Evolutionary conservation across 2,888 invertebrate species (phyloP).

Genomic region (Sycophila texana): DNA sequence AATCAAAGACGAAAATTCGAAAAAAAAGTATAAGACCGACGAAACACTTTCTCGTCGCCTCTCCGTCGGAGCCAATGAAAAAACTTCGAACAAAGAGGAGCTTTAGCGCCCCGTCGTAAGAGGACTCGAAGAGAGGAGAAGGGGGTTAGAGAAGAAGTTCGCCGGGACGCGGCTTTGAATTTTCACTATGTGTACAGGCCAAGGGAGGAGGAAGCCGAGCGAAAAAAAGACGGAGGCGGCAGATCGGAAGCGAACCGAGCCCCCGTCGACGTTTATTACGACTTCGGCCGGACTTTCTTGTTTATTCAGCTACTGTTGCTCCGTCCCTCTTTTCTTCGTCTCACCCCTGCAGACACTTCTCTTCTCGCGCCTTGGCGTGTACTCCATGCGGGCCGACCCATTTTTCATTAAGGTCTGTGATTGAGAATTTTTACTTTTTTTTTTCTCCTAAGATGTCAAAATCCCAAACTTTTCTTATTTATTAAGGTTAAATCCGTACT

Average conservation of each 20-base stretch:
- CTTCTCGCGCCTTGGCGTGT: conserved; percentile 46
- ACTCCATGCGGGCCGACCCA: background rate
- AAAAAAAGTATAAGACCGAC: conserved; percentile 29
- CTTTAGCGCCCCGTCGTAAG: conserved; percentile 23
- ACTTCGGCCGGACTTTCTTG: conserved; percentile 74
- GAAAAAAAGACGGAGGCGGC: conserved; percentile 56
- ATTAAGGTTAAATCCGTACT: too few relatives aligned
- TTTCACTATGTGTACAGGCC: conserved; percentile 29
- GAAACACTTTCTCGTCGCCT: conserved; percentile 43
- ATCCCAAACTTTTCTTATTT: too few relatives aligned
- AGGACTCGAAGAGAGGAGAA: conserved; percentile 50
- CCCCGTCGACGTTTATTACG: conserved; percentile 72
- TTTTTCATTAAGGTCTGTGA: background rate
- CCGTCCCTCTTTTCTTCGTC: background rate
- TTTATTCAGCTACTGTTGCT: conserved; percentile 75
- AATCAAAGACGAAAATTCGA: background rate
- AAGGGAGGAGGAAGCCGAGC: conserved; percentile 14
- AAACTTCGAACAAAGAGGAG: conserved; percentile 53
- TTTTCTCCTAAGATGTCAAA: too few relatives aligned
- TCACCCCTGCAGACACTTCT: background rate
- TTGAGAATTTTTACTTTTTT: too few relatives aligned
- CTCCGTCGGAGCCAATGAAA: conserved; percentile 50
- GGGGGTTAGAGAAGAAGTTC: conserved; percentile 51
- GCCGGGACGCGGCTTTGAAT: conserved; percentile 49
- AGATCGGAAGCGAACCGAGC: conserved; percentile 64